phyloP scores from a whole-genome alignment of 2,113 vertebrate genomes.

The Uria lomvia region DNA sequence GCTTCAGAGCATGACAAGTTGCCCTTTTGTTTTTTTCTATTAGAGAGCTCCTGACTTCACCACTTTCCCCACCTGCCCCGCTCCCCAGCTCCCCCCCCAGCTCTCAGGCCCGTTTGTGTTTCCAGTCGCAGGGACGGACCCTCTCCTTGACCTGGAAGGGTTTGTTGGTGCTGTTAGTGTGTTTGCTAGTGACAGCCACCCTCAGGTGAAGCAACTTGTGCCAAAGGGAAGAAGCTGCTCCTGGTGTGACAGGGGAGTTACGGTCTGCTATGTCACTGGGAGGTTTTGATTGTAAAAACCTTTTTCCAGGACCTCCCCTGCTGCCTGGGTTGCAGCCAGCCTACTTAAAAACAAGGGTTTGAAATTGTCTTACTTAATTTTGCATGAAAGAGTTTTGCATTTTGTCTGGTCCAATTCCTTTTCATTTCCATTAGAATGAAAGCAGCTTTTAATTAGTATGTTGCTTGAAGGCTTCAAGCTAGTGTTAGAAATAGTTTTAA shows the following conservation, averaged over 20 bases:
- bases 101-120: neutral
- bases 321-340: neutral
- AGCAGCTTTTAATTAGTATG: neutral
- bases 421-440: neutral
- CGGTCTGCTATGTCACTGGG: neutral
- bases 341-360: neutral
- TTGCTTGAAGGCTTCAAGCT: neutral
- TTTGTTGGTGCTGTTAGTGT: neutral
- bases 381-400: neutral
- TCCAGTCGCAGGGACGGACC: neutral
- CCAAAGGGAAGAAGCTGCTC: neutral
- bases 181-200: neutral
- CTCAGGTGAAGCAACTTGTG: neutral
- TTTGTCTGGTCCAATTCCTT: neutral
- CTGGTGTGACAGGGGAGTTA: accelerated
- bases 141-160: neutral
- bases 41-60: neutral
- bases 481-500: neutral
- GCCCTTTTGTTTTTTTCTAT: neutral
- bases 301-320: accelerated
- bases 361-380: neutral
- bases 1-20: neutral
- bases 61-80: neutral
- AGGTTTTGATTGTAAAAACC: neutral
- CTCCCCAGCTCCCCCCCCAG: no score